A percentile compares a stretch with the other conserved stretches of the same genome.
These are phyloP conservation scores for Hydrozoanthus gracilis DNA, from an alignment of 92 coral and sea anemone genomes.

Conservation along the genomic window DNA sequence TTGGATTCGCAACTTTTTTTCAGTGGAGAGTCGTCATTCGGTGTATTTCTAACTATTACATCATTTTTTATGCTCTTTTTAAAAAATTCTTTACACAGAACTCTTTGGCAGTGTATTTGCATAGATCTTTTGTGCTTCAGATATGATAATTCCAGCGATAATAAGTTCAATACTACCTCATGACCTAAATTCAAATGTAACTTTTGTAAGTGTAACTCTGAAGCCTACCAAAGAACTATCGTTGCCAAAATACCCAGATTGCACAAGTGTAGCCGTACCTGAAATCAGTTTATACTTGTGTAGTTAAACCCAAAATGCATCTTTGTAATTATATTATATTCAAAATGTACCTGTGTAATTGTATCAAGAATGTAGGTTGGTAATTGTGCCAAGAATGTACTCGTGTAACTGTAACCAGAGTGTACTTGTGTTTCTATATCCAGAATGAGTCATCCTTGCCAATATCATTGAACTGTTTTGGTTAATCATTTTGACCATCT, in stretches of 20 bases:
- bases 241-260: neutral
- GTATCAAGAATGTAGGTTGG: neutral
- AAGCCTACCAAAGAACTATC: no score
- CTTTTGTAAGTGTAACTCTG: no score
- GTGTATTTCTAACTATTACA: no score
- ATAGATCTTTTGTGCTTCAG: no score
- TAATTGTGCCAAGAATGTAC: neutral
- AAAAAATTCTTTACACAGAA: no score
- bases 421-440: neutral
- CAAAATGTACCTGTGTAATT: neutral
- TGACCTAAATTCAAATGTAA: no score
- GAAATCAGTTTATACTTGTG: neutral
- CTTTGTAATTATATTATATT: neutral
- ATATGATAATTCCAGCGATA: no score
- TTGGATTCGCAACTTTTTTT: no score
- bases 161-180: no score
- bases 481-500: neutral
- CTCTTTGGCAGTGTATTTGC: no score
- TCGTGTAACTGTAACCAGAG: neutral
- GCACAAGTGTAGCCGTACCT: neutral
- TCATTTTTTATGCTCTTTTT: no score
- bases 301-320: neutral
- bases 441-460: neutral
- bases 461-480: neutral
- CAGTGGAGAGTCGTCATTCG: no score